Evolutionary conservation across 1,140 invertebrate species (phyloP).

Genomic region (Latrodectus geometricus): DNA sequence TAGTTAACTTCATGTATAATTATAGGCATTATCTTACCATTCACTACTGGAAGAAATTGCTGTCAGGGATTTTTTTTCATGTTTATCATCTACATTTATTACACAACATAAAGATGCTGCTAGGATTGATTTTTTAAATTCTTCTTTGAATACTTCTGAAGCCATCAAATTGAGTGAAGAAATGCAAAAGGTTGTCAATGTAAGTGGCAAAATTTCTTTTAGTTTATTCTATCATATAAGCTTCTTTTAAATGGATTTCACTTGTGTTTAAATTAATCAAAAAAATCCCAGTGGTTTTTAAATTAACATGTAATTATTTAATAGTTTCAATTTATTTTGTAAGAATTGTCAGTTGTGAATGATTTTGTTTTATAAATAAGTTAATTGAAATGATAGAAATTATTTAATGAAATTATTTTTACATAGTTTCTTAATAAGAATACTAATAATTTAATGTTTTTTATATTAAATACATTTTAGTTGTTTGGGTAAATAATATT

Average conservation of each 20-base stretch:
- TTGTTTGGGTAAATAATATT: too few species aligned
- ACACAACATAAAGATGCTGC: background rate
- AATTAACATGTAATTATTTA: conserved; percentile 1
- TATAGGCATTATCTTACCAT: conserved; percentile 20
- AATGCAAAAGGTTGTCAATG: conserved; percentile 31
- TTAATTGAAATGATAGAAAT: background rate
- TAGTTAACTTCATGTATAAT: background rate
- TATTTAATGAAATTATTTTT: too few species aligned
- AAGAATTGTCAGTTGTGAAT: background rate
- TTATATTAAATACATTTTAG: too few species aligned
- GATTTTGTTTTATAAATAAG: background rate
- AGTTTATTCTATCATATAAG: too few species aligned
- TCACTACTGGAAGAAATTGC: background rate
- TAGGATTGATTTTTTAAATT: conserved; percentile 51
- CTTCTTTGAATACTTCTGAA: conserved; percentile 4
- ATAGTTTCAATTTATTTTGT: background rate
- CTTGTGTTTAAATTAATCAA: too few species aligned
- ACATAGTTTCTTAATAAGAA: too few species aligned
- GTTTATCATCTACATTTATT: conserved; percentile 64
- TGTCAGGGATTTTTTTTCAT: conserved; percentile 66
- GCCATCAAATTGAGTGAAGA: conserved; percentile 26
- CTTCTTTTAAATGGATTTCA: too few species aligned
- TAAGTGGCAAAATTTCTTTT: conserved; percentile 8
- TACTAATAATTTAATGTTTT: too few species aligned
- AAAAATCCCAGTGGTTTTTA: background rate